Evolutionary conservation across 1,140 invertebrate species (phyloP).

Genomic region (Drosophila funebris): DNA sequence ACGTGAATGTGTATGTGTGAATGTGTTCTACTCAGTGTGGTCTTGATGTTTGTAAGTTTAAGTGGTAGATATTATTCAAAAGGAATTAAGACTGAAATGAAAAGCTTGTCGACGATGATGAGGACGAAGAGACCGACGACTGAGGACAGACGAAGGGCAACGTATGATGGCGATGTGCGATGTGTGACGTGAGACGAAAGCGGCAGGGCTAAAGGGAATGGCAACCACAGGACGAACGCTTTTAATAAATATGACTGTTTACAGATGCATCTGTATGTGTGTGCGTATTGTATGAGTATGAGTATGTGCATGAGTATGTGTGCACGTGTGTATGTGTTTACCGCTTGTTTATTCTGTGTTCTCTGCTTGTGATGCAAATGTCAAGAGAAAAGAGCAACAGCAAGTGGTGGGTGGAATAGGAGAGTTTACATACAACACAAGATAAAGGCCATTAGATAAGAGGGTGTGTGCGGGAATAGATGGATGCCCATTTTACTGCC

Average conservation of each 20-base stretch:
- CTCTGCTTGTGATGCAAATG: slow-evolving; percentile 66
- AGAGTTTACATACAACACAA: not conserved
- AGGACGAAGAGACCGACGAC: not conserved
- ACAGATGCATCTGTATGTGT: slow-evolving; percentile 11
- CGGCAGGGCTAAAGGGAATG: slow-evolving; percentile 31
- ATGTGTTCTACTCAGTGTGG: slow-evolving; percentile 41
- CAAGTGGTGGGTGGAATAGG: not conserved
- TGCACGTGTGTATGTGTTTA: slow-evolving; percentile 42
- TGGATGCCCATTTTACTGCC: slow-evolving; percentile 9
- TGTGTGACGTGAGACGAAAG: slow-evolving; percentile 7
- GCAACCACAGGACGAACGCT: slow-evolving; percentile 64
- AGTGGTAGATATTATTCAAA: slow-evolving; percentile 81
- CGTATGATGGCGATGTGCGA: not conserved
- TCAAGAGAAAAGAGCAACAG: slow-evolving; percentile 68
- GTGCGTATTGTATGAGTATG: slow-evolving; percentile 6
- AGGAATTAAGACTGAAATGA: slow-evolving; percentile 79
- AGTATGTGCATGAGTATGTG: slow-evolving; percentile 14
- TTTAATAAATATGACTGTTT: slow-evolving; percentile 74
- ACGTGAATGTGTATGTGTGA: slow-evolving; percentile 7
- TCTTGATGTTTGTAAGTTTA: slow-evolving; percentile 78
- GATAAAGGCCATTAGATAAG: slow-evolving; percentile 1
- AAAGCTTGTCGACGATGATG: slow-evolving; percentile 68
- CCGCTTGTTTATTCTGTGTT: slow-evolving; percentile 67
- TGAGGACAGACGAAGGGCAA: not conserved
- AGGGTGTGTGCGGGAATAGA: not conserved